These are phyloP conservation scores for Bombus superbus DNA, from an alignment of 1,140 invertebrate species.

Conservation along the genomic window DNA sequence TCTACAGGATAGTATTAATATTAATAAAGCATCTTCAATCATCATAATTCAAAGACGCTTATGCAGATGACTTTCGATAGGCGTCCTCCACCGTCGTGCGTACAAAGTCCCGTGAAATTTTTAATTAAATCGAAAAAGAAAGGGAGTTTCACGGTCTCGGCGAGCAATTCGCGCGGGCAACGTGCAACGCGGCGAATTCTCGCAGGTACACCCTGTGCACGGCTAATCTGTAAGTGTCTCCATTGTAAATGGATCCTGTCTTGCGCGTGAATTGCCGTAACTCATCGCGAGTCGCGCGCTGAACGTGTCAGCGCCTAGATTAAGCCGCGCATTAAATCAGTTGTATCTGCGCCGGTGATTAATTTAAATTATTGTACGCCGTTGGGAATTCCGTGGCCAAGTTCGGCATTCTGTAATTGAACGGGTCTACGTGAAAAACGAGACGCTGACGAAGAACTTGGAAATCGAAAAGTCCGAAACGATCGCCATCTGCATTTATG, in stretches of 20 bases:
- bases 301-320: constrained; percentile 62
- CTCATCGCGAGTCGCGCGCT: constrained; percentile 58
- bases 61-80: neutral
- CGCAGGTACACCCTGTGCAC: constrained; percentile 1
- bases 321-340: constrained; percentile 66
- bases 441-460: neutral
- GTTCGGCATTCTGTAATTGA: neutral
- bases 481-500: neutral
- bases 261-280: constrained; percentile 67
- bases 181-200: constrained; percentile 6
- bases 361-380: constrained; percentile 61
- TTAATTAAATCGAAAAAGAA: neutral
- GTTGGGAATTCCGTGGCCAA: constrained; percentile 29
- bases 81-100: neutral
- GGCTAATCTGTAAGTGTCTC: constrained; percentile 63
- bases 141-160: neutral
- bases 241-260: constrained; percentile 65
- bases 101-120: neutral
- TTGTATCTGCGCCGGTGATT: constrained; percentile 58
- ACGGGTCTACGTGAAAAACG: too few relatives aligned
- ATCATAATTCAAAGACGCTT: neutral
- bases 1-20: too few relatives aligned
- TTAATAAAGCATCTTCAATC: neutral
- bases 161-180: neutral
- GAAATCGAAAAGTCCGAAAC: neutral